Base-by-base conservation (phyloP, 2,113 vertebrate genomes). In the Sardina pilchardus region DNA sequence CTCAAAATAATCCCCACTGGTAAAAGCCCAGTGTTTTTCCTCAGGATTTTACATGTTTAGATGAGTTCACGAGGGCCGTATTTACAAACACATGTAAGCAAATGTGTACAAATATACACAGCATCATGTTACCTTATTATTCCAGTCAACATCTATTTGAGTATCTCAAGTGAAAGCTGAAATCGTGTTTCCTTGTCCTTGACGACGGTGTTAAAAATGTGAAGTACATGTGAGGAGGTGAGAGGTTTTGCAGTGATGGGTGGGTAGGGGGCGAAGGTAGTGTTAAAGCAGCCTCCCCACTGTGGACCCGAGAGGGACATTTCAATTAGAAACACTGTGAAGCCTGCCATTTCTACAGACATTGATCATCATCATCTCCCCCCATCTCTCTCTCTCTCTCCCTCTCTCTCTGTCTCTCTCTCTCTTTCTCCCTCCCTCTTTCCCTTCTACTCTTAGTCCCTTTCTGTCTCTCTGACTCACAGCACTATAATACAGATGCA, bases 321-420 rank as follows among this genome's bases (percentile, higher is more conserved):
- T 91, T 89, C 87, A 88, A 85, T 90, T 86, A 84, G 71, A 36
- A 16, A 0, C 82, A 59, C 50, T 4, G 81, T 84, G 81, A 85
- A 30, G 63, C 48, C 83, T 30, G 81, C 85, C 86, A 84, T 85
- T 75, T 81, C 88, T 24, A 7, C 42, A 6, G 84, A 48, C 84
- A 88, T 88, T 88, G 89, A 91, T 92, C 89, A 85, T 36, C 36
- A 30, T n/a, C n/a, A n/a, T n/a, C n/a, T n/a, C n/a, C n/a, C n/a
- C n/a, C n/a, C n/a, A n/a, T 2, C 6, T 30, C n/a, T 19, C 19
- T 56, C 48, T 53, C 19, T 56, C n/a, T n/a, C 24, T 6, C 6
- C 6, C 9, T 63, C 10, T n/a, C 9, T 10, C 63, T 24, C 21
- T 53, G 4, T 53, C 16, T 53, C n/a, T 9, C n/a, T n/a, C 59